Conservation (phyloP, 2,888 invertebrate species). For the Lissonota sp. region DNA sequence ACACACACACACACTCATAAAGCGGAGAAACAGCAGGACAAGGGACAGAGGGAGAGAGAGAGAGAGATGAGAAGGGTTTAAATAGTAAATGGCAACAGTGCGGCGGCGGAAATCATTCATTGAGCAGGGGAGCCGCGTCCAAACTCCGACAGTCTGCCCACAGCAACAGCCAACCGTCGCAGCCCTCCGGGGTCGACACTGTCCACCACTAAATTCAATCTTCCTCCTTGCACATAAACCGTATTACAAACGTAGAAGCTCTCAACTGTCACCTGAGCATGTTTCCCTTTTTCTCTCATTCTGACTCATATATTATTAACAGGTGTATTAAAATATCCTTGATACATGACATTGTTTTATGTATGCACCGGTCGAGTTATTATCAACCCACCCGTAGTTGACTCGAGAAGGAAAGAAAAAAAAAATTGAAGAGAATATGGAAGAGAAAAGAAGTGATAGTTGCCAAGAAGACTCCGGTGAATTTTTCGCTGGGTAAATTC, state of each 20-base stretch:
- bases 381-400: too few species aligned
- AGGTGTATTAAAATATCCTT: too few species aligned
- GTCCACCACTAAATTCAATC: slow-evolving; percentile 14
- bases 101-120: slow-evolving; percentile 84
- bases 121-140: slow-evolving; percentile 75
- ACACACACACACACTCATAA: background rate
- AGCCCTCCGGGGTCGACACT: slow-evolving; percentile 27
- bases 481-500: background rate
- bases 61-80: slow-evolving; percentile 36
- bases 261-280: background rate
- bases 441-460: background rate
- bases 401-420: background rate
- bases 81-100: slow-evolving; percentile 80
- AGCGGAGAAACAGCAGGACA: slow-evolving; percentile 3
- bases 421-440: background rate
- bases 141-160: slow-evolving; percentile 61
- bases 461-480: background rate
- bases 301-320: too few species aligned
- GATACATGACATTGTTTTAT: too few species aligned
- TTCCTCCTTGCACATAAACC: background rate
- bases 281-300: too few species aligned
- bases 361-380: too few species aligned
- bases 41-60: slow-evolving; percentile 25
- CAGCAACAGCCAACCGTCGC: slow-evolving; percentile 10
- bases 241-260: background rate